Base-by-base conservation (phyloP, 2,888 invertebrate genomes). In the Cheiracanthium punctorium region DNA sequence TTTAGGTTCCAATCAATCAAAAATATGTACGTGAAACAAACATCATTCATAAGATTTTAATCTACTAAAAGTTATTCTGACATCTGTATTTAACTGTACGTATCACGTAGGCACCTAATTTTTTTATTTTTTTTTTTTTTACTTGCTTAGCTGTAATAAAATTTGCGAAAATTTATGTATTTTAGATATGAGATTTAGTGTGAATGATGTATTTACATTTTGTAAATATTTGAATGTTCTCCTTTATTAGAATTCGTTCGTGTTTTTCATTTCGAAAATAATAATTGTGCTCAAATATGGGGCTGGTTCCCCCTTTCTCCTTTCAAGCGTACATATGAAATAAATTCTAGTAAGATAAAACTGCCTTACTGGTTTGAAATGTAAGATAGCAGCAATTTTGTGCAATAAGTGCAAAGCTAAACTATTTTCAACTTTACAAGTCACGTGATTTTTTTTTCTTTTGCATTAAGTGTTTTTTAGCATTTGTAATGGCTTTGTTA, bases 141-240 rank as follows among this genome's bases (percentile, higher is more conserved):
- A 24, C 4, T 4, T 17, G 14, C n/a, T n/a, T n/a, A n/a, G n/a
- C n/a, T n/a, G n/a, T n/a, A n/a, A n/a, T n/a, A n/a, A n/a, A n/a
- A n/a, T n/a, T n/a, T n/a, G n/a, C n/a, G n/a, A n/a, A n/a, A n/a
- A n/a, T n/a, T n/a, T 58, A 29, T 33, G 33, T 32, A 33, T 20
- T 65, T 29, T 65, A 28, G 14, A 24, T 33, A 32, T 24, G n/a
- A 20, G n/a, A 70, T 58, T 79, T 33, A 14, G 43, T 64, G 43
- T 64, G 37, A 71, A 64, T 80, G 72, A 52, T 81, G 81, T 81
- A 33, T 81, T 81, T 28, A 64, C 41, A 41, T 82, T 43, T 29
- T 82, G 82, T 82, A 82, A 20, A 82, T 82, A 82, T 74, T 75
- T 67, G 37, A 28, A 24, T 82, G 75, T 82, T 74, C 75, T 29